Conservation (phyloP, 92 coral and sea anemone genomes). For the Nematostella vectensis region DNA sequence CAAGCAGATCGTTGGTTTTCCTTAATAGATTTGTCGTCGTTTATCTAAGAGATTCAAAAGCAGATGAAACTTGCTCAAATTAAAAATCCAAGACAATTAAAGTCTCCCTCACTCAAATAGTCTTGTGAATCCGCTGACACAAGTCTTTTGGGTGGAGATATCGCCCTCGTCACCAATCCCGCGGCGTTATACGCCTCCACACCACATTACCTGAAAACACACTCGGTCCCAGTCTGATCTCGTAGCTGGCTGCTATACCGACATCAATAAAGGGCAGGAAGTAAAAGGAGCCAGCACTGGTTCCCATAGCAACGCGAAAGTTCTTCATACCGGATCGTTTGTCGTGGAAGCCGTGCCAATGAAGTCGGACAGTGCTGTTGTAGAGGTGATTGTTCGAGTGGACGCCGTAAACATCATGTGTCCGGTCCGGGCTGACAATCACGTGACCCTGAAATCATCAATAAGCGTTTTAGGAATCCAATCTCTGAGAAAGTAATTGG, state of each 20-base stretch:
- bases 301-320: conserved; percentile 64
- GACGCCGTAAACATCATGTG: conserved; percentile 71
- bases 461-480: not conserved
- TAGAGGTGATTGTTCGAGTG: conserved; percentile 78
- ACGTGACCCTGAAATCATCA: conserved; percentile 73
- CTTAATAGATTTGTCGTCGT: too few relatives aligned
- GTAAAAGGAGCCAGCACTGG: conserved; percentile 26
- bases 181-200: conserved; percentile 68
- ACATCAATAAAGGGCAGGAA: conserved; percentile 38
- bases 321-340: conserved; percentile 61
- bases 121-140: conserved; percentile 38
- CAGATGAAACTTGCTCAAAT: too few relatives aligned
- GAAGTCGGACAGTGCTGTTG: conserved; percentile 76
- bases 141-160: conserved; percentile 78
- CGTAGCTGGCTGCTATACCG: conserved; percentile 41
- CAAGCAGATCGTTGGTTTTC: too few relatives aligned
- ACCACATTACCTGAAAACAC: conserved; percentile 60
- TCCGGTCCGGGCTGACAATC: conserved; percentile 75
- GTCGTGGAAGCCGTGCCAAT: conserved; percentile 77
- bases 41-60: too few relatives aligned
- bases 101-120: conserved; percentile 54
- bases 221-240: conserved; percentile 13
- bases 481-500: too few relatives aligned
- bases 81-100: too few relatives aligned
- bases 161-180: conserved; percentile 42